Evolutionary conservation across 2,888 invertebrate species (phyloP).

Genomic region (Volucella inflata): DNA sequence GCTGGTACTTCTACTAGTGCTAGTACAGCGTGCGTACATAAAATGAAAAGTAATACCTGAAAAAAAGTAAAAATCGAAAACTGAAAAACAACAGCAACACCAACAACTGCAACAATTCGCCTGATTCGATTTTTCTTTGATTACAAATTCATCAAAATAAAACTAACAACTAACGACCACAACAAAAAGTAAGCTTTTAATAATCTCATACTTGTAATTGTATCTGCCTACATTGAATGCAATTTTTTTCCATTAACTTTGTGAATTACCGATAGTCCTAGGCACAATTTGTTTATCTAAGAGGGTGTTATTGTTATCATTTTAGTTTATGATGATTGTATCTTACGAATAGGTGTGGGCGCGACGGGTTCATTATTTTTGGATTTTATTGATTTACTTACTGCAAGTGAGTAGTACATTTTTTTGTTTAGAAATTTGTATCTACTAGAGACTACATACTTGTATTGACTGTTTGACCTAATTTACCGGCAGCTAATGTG

Average conservation of each 20-base stretch:
- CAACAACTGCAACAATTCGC: constrained; percentile 56
- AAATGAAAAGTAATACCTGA: constrained; percentile 55
- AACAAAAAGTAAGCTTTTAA: constrained; percentile 48
- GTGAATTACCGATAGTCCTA: constrained; percentile 5
- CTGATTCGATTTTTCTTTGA: constrained; percentile 61
- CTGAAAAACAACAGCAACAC: constrained; percentile 9
- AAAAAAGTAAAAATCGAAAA: constrained; percentile 41
- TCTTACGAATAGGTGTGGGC: background rate
- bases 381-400: constrained; percentile 36
- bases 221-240: background rate
- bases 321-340: constrained; percentile 1
- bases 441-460: constrained; percentile 1
- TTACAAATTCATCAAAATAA: constrained; percentile 46
- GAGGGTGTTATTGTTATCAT: constrained; percentile 16
- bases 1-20: constrained; percentile 28
- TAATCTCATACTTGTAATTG: constrained; percentile 12
- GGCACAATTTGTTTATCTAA: constrained; percentile 12
- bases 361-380: constrained; percentile 30
- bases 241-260: background rate
- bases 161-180: constrained; percentile 28
- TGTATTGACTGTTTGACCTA: constrained; percentile 62
- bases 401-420: constrained; percentile 24
- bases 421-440: constrained; percentile 17
- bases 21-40: constrained; percentile 67
- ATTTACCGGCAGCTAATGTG: constrained; percentile 35